A percentile compares a stretch with the other conserved stretches of the same genome.
Conservation (phyloP, 37 sponge, comb jelly and placozoan genomes). For the Eunapius fragilis region DNA sequence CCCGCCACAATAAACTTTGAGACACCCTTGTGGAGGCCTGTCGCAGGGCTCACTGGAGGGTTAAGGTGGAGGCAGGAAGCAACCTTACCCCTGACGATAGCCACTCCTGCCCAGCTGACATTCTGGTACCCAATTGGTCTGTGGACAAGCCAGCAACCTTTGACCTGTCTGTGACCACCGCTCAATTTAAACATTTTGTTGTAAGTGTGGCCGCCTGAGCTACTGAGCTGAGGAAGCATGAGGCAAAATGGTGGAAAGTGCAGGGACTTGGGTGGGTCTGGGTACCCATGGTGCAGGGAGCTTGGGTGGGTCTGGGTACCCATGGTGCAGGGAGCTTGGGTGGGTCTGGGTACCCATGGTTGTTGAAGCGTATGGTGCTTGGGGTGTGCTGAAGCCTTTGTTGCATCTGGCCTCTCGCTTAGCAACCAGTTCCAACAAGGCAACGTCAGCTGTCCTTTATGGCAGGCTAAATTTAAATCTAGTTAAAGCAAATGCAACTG, state of each 20-base stretch:
- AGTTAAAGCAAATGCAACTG: not conserved
- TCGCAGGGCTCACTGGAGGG: no score
- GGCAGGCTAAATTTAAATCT: not conserved
- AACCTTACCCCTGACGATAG: no score
- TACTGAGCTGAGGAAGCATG: not conserved
- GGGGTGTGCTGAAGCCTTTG: not conserved
- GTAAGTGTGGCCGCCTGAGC: not conserved
- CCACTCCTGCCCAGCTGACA: not conserved
- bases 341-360: not conserved
- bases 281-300: not conserved
- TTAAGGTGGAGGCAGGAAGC: no score
- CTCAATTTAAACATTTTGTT: not conserved
- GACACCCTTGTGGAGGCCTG: no score
- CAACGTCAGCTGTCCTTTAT: not conserved
- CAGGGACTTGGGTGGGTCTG: not conserved
- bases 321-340: no score
- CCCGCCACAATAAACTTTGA: no score
- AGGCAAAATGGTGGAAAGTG: not conserved
- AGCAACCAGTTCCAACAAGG: not conserved
- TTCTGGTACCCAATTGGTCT: not conserved
- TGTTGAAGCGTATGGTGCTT: not conserved
- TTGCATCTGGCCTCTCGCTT: not conserved
- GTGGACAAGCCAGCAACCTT: not conserved
- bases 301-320: not conserved
- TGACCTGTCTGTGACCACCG: not conserved